Base-by-base conservation (phyloP, 2,113 vertebrate genomes). In the Phyllopteryx taeniolatus region DNA sequence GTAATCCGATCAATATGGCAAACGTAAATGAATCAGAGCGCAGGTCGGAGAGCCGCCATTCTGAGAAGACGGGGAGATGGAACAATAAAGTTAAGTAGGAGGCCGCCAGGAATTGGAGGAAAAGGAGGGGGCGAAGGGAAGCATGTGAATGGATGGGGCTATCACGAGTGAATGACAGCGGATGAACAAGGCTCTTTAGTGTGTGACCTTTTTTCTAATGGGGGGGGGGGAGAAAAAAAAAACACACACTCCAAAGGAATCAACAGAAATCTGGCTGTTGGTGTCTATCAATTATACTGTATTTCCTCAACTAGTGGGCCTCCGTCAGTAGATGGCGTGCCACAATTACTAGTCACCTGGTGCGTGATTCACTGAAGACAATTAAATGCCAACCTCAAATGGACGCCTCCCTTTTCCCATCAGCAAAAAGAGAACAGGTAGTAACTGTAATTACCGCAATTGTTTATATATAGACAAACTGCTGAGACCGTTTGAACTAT, bases 1-100 rank as follows among this genome's bases (percentile, higher is more conserved):
- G 87, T 83, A 87, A 89, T 74, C 76, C 51, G 83, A 92, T 91
- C 90, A 88, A 90, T 92, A 91, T 53, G 14, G 83, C 46, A 68
- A 70, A 49, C 76, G 69, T 84, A 85, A 86, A 86, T 82, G 85
- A 91, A 89, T 83, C 80, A 74, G 81, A 71, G 62, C 54, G 74
- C 72, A 82, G 51, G 70, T 78, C 77, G 84, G 74, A 74, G 84
- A 81, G 75, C 31, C 70, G 85, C 85, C 85, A 85, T 86, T 84
- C 76, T 85, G 81, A 85, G 84, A 84, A 69, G 64, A 60, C 56
- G 3, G 35, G 68, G 67, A 75, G 83, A 79, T 85, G 71, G 83
- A 90, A 86, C 67, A 85, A 89, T 85, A 88, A 87, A 83, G 72
- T 88, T 81, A 88, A 83, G 74, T 59, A 85, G 79, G 75, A 69